Conservation (phyloP, 2,113 vertebrate genomes). For the Pardalotus punctatus region DNA sequence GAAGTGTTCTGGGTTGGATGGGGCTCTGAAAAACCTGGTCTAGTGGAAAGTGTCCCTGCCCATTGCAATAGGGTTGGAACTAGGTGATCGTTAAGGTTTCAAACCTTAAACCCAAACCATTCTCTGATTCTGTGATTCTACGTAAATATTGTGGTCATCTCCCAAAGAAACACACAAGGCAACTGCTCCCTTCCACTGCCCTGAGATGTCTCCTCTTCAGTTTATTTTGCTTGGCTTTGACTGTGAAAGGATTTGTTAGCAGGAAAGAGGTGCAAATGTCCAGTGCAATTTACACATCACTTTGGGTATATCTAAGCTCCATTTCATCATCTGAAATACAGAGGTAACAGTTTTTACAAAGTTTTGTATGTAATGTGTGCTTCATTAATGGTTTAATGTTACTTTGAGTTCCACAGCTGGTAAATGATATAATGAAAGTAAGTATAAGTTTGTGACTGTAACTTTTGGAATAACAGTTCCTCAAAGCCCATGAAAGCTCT, state of each 20-base stretch:
- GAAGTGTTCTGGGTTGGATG: background rate
- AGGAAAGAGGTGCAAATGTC: background rate
- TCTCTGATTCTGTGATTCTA: background rate
- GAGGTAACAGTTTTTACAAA: background rate
- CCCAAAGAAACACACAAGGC: background rate
- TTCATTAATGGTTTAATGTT: background rate
- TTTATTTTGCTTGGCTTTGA: background rate
- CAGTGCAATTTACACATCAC: background rate
- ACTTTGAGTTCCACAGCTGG: background rate
- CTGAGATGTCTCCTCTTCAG: background rate
- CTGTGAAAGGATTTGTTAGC: background rate
- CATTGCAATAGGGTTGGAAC: background rate
- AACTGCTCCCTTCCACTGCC: background rate
- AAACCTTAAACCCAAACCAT: background rate
- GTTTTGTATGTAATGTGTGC: background rate
- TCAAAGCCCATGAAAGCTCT: background rate
- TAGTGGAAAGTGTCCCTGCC: background rate
- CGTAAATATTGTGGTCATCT: background rate
- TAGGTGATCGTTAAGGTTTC: background rate
- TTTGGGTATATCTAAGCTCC: background rate
- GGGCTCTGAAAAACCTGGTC: background rate
- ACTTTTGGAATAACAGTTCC: background rate
- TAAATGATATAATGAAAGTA: background rate
- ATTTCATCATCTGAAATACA: background rate
- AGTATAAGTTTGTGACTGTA: background rate